Base-by-base conservation (phyloP, 2,888 invertebrate species). In the Eupelmus urozonus region DNA sequence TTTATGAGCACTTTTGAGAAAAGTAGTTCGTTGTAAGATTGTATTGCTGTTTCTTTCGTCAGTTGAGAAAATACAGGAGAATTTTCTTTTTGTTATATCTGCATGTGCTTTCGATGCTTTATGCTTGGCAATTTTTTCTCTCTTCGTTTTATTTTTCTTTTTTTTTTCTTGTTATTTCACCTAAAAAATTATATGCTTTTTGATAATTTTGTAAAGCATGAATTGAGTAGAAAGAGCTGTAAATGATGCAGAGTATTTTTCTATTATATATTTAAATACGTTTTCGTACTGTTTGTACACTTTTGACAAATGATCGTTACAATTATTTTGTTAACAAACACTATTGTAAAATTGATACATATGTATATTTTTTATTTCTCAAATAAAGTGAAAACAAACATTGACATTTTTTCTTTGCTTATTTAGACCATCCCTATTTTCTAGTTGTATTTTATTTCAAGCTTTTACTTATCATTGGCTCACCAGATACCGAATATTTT, bases 361-460 rank as follows among this genome's bases (percentile, higher is more conserved):
- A n/a, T 84, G 84, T 87, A 86, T 87, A 88, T 82, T 84, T 86
- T 85, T 87, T 85, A 82, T 84, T 86, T 86, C 79, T 84, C 82
- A 81, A 86, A 87, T 85, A 88, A 88, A 86, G 83, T 82, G 67
- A 81, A 71, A 60, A 74, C 65, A 81, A 76, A 81, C 83, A 79
- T 84, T 83, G 80, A 77, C 83, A 87, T 87, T 85, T 84, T 89
- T 87, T 87, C 85, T 86, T 86, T 84, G 86, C 84, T 87, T 87
- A 53, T 87, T 87, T 88, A 82, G 84, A 88, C 88, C 86, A 82
- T 84, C 83, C 87, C 83, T 82, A 82, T 86, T 83, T n/a, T 76
- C 70, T 62, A n/a, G 40, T 20, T 29, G 11, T 83, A 81, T 81
- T 79, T 81, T 81, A 81, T 81, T 62, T 78, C 80, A 80, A 55